Conservation (phyloP, 2,113 vertebrate species). For the Nesogale talazaci region DNA sequence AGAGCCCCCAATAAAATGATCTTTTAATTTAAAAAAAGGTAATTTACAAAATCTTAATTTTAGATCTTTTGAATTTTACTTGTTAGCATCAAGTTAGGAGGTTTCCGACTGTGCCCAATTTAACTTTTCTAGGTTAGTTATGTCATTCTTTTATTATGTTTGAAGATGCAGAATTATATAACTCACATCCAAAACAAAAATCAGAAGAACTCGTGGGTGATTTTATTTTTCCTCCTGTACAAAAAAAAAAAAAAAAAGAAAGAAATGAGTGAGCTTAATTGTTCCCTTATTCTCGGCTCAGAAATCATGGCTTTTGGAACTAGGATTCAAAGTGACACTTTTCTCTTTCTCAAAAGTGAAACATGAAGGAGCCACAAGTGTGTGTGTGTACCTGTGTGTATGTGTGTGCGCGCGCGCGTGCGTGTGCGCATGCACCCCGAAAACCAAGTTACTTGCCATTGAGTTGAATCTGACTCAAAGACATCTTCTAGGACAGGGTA, state of each 20-base stretch:
- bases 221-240: neutral
- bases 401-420: no score
- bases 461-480: no score
- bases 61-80: slow-evolving; percentile 26
- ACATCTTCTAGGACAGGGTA: no score
- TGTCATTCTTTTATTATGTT: neutral
- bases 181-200: slow-evolving; percentile 38
- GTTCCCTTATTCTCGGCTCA: neutral
- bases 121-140: neutral
- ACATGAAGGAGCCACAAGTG: no score
- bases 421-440: no score
- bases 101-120: neutral
- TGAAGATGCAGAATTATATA: slow-evolving; percentile 31
- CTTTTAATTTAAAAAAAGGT: no score
- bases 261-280: neutral
- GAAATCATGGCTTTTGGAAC: neutral
- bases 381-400: no score
- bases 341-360: neutral
- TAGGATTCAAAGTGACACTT: neutral
- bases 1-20: no score
- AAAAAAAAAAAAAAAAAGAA: no score
- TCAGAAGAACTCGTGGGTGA: neutral
- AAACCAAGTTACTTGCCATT: no score
- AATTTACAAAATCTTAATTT: neutral
- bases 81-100: neutral